Conservation (phyloP, 2,113 vertebrate species). For the Eleginops maclovinus region DNA sequence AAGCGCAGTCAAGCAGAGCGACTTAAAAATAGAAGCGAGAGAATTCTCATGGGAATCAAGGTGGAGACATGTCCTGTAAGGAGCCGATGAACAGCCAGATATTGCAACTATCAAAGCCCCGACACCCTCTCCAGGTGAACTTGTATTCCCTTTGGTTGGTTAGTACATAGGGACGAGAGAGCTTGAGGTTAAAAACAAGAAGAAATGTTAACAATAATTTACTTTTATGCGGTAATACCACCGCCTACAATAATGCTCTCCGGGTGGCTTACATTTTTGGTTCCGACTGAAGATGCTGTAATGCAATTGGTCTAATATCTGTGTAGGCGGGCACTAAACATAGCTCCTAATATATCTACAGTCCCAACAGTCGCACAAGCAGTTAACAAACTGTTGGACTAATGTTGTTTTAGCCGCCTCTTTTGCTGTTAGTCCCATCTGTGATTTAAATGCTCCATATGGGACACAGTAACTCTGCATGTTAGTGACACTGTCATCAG, state of each 20-base stretch:
- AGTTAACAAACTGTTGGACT: not conserved
- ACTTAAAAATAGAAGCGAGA: slow-evolving; percentile 75
- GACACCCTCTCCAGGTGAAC: slow-evolving; percentile 27
- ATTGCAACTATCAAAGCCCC: slow-evolving; percentile 47
- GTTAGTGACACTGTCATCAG: not conserved
- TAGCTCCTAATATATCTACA: not conserved
- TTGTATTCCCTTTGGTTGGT: slow-evolving; percentile 26
- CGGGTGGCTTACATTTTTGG: not conserved
- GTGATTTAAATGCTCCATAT: not conserved
- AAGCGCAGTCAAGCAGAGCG: slow-evolving; percentile 62
- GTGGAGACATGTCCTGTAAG: slow-evolving; percentile 64
- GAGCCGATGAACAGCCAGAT: slow-evolving; percentile 47
- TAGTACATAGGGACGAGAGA: slow-evolving; percentile 1
- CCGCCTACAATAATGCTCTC: not conserved
- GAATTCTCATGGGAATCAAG: slow-evolving; percentile 71
- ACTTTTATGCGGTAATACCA: not conserved
- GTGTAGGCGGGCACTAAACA: slow-evolving; percentile 14
- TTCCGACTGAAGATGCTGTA: not conserved
- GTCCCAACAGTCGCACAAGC: slow-evolving; percentile 7
- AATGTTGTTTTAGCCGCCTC: not conserved
- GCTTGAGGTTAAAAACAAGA: not conserved
- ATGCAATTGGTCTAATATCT: slow-evolving; percentile 2
- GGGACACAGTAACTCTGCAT: not conserved
- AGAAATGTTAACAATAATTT: not conserved
- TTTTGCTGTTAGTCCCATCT: not conserved